Percentiles rank a stretch among this genome's conserved stretches.
Evolutionary conservation across 2,113 vertebrate species (phyloP).

Genomic region (Synchiropus splendidus): DNA sequence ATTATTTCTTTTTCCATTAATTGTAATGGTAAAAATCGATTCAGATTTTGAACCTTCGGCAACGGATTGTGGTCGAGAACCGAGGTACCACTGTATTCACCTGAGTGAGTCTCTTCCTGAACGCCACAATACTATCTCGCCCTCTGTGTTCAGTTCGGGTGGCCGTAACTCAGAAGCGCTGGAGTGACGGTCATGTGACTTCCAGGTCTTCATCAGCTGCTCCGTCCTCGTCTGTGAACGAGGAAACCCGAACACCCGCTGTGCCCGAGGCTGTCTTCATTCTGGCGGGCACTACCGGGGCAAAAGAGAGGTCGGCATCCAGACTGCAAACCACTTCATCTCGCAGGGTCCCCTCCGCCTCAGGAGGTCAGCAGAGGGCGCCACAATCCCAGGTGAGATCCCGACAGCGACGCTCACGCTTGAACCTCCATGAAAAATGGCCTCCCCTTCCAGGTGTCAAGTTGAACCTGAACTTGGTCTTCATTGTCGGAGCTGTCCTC

Average conservation of each 20-base stretch:
- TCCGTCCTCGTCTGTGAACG: slow-evolving; percentile 54
- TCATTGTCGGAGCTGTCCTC: slow-evolving; percentile 49
- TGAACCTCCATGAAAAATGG: neutral
- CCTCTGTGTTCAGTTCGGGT: too few species aligned
- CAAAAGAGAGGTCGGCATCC: slow-evolving; percentile 36
- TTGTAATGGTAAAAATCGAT: too few species aligned
- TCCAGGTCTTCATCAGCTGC: slow-evolving; percentile 53
- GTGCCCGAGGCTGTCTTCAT: slow-evolving; percentile 44
- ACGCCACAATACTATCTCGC: too few species aligned
- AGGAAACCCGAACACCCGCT: slow-evolving; percentile 45
- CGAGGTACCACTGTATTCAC: too few species aligned
- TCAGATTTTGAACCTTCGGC: too few species aligned
- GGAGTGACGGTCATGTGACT: neutral
- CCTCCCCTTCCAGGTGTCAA: slow-evolving; percentile 20
- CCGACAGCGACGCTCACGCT: neutral
- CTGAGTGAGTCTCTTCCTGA: too few species aligned
- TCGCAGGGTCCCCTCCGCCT: slow-evolving; percentile 66
- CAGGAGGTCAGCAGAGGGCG: slow-evolving; percentile 13
- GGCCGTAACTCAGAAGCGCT: neutral
- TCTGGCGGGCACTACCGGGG: neutral
- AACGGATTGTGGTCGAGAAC: too few species aligned
- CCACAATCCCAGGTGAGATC: slow-evolving; percentile 19
- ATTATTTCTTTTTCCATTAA: too few species aligned
- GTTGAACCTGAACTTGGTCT: slow-evolving; percentile 33
- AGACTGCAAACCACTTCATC: slow-evolving; percentile 51